Evolutionary conservation across 2,888 invertebrate species (phyloP), one percentile per base, ranked within the genome.

Genomic region (Sturmia bella): DNA sequence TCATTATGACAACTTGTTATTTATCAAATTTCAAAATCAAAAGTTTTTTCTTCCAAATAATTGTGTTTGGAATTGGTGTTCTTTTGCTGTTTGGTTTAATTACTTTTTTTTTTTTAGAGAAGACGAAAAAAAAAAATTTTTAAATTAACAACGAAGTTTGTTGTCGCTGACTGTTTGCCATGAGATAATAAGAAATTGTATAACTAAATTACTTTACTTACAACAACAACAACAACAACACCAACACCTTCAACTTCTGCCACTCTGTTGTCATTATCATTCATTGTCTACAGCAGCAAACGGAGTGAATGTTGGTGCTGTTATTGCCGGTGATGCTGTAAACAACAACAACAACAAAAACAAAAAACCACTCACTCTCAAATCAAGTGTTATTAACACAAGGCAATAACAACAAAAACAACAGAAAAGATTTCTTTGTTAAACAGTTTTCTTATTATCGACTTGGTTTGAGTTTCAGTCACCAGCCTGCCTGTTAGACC

Each of bases 151-250:
- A 64, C 48, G 64, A 6, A 63, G 45, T 74, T 56, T 56, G 45
- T 64, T 64, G 59, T 43, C n/a, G n/a, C n/a, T 74, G 48, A 43
- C 64, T 78, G 64, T 59, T 64, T 19, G 48, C 64, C 43, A 15
- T n/a, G 52, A 72, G 72, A 72, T 66, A 64, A 77, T 70, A 61
- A 52, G 19, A 45, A 63, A 54, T 68, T 61, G 68, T 32, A 32
- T 32, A 32, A 32, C 7, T 59, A 50, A 43, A 61, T 19, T 59
- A 66, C 13, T 48, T 27, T 7, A 39, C 13, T 0, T 19, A 32
- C 27, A 37, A 45, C n/a, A 56, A 17, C 56, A 56, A 21, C 15
- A 43, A 24, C 5, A 70, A 21, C 32, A 45, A 12, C 56, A 69
- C 2, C 39, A 32, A 41, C 56, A 56, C 43, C 32, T 45, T 63